Evolutionary conservation across 2,797 vertebrate species (phyloP).

Genomic region (Antrozous pallidus): DNA sequence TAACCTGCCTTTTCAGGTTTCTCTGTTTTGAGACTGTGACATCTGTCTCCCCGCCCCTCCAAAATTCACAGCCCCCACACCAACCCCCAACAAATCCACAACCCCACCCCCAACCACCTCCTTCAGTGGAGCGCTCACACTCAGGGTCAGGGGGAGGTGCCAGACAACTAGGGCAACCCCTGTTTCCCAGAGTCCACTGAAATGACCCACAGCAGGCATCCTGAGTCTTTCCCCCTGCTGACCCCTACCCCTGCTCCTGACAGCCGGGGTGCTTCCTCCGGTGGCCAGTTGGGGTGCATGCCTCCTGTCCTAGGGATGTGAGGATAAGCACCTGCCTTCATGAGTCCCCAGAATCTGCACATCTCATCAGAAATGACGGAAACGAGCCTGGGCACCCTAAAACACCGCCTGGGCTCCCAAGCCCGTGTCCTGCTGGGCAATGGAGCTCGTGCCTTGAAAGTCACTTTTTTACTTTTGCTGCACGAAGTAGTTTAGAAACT

Average conservation of each 20-base stretch:
- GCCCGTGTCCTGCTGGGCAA: neutral
- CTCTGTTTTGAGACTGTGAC: neutral
- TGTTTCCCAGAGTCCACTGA: neutral
- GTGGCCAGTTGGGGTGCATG: neutral
- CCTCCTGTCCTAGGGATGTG: neutral
- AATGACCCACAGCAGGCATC: neutral
- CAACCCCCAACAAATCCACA: neutral
- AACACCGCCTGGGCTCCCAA: neutral
- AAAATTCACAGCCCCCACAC: too few relatives aligned
- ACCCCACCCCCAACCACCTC: neutral
- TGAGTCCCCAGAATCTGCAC: neutral
- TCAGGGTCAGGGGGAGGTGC: neutral
- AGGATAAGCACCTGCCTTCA: neutral
- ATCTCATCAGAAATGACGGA: neutral
- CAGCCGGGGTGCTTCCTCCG: fast-evolving
- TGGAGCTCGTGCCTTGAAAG: neutral
- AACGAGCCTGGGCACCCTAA: neutral
- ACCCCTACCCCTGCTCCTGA: neutral
- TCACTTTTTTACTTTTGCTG: neutral
- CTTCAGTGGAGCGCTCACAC: neutral
- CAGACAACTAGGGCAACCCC: neutral
- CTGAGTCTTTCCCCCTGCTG: neutral
- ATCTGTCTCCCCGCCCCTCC: neutral
- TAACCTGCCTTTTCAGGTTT: neutral
- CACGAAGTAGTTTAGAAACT: neutral